A percentile compares a stretch with the other conserved stretches of the same genome.
Evolutionary conservation across 2,888 invertebrate genomes (phyloP).

Genomic region (Agapostemon virescens): DNA sequence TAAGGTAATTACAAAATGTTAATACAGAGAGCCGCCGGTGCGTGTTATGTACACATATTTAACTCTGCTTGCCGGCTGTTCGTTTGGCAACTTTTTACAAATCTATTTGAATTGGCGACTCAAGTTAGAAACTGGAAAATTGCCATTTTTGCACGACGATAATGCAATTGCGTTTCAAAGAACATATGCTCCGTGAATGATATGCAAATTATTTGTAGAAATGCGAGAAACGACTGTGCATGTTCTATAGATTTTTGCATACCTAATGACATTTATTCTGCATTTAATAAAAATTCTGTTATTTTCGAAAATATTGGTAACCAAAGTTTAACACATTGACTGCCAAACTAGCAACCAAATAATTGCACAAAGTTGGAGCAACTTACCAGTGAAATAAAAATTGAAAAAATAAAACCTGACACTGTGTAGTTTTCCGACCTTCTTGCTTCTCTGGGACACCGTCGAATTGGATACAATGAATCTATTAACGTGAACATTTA

Average conservation of each 20-base stretch:
- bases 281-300: no score
- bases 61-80: constrained; percentile 18
- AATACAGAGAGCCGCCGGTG: constrained; percentile 70
- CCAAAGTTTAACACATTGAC: no score
- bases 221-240: not conserved
- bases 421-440: no score
- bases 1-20: constrained; percentile 78
- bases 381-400: no score
- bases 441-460: no score
- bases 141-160: not conserved
- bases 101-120: not conserved
- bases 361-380: no score
- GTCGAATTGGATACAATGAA: no score
- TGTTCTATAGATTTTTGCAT: not conserved
- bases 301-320: no score
- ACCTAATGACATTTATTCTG: not conserved
- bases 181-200: no score
- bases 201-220: not conserved
- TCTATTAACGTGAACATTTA: no score
- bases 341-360: no score
- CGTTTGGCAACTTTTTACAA: constrained; percentile 13
- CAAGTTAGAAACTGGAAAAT: not conserved
- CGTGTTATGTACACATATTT: constrained; percentile 69
- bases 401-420: no score
- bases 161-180: not conserved